Base-by-base conservation (phyloP, 2,797 vertebrate species). In the Mallotus villosus region DNA sequence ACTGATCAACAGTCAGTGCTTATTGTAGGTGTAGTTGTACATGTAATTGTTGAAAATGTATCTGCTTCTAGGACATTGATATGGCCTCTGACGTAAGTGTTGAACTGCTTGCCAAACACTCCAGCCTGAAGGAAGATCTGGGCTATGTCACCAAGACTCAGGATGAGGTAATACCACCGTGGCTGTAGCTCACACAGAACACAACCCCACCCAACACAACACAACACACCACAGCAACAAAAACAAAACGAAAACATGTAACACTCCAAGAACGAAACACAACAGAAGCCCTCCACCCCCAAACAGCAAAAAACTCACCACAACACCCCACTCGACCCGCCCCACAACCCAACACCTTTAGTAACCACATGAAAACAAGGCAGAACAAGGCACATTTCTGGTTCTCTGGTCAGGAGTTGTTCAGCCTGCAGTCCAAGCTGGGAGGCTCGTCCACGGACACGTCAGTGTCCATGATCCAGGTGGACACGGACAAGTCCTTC, bases 401-500 rank as follows among this genome's bases (percentile, higher is more conserved):
- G 51, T 55, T 55, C 51, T 55, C 4, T 57, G 7, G 22, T 12
- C 41, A 90, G 90, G 90, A 91, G 81, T 69, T 91, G 53, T 78
- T 75, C n/a, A 41, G 63, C 29, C 58, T 91, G 74, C 87, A 88
- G 51, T 63, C 81, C 58, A 88, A 91, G 73, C 77, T 88, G 68
- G 90, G 89, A 21, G 74, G 84, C 32, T 53, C 82, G 27, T 74
- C 77, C 57, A 79, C 77, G 51, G 87, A 88, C 29, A 90, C 84
- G 3, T 88, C 85, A 11, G 85, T 88, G 12, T 89, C 87, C n/a
- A 87, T 91, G 77, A 91, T 91, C 27, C 86, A 88, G 78, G 82
- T 89, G 53, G 89, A 91, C 78, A 88, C 86, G 1, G 79, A 63
- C 17, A 90, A 84, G 72, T 91, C 89, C 24, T 89, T 89, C 34